Evolutionary conservation across 1,140 invertebrate genomes (phyloP).

Genomic region (Pararge aegeria): DNA sequence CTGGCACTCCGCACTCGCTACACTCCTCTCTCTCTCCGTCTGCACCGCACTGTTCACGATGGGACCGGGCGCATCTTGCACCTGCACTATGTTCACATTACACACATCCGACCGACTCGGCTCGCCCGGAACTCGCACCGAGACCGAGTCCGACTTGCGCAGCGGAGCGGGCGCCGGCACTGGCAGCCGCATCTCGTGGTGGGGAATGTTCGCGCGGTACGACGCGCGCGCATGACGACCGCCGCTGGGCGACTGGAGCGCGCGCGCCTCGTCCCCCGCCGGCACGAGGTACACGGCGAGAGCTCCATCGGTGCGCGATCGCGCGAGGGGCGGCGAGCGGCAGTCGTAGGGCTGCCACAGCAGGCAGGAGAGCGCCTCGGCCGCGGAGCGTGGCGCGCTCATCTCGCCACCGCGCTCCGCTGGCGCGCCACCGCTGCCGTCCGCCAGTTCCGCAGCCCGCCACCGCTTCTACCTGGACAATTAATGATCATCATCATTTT

Average conservation of each 20-base stretch:
- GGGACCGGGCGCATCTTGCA: slow-evolving; percentile 54
- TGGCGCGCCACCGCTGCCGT: slow-evolving; percentile 46
- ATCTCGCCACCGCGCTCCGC: slow-evolving; percentile 59
- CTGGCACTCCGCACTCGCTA: slow-evolving; percentile 68
- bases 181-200: slow-evolving; percentile 75
- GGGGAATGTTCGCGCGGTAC: slow-evolving; percentile 49
- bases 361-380: slow-evolving; percentile 74
- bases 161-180: slow-evolving; percentile 73
- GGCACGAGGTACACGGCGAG: slow-evolving; percentile 39
- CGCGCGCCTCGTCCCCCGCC: slow-evolving; percentile 37
- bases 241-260: slow-evolving; percentile 68
- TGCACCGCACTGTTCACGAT: slow-evolving; percentile 71
- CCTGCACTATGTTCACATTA: slow-evolving; percentile 74
- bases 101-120: slow-evolving; percentile 61
- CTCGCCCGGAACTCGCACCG: slow-evolving; percentile 67
- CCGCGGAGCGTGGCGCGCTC: slow-evolving; percentile 73
- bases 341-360: slow-evolving; percentile 79
- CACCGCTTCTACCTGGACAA: slow-evolving; percentile 46
- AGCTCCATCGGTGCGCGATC: slow-evolving; percentile 65
- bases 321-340: slow-evolving; percentile 67
- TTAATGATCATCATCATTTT: neutral
- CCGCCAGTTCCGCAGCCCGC: slow-evolving; percentile 42
- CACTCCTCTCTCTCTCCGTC: slow-evolving; percentile 64
- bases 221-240: slow-evolving; percentile 75
- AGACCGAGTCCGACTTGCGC: slow-evolving; percentile 67